These are phyloP conservation scores for Phyllopteryx taeniolatus DNA, from an alignment of 2,113 vertebrate species.

Conservation along the genomic window DNA sequence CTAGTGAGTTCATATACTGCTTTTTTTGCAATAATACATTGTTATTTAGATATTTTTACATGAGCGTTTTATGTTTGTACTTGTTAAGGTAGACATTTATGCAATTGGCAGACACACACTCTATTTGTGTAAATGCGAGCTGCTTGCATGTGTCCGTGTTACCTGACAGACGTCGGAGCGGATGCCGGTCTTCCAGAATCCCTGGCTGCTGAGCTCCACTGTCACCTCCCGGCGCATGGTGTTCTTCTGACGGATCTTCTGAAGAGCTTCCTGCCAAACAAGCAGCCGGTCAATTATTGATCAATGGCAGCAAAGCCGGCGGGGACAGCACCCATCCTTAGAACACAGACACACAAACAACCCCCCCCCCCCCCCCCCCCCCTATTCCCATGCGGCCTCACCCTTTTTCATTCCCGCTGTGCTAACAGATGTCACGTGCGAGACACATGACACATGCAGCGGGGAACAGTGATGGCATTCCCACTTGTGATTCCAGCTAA, in stretches of 20 bases:
- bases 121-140: not conserved
- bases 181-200: constrained; percentile 98
- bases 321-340: constrained; percentile 32
- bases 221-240: constrained; percentile 98
- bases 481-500: not conserved
- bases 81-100: too few species aligned
- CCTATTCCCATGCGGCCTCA: not conserved
- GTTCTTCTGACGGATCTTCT: constrained; percentile 99
- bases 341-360: not conserved
- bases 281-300: constrained; percentile 59
- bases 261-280: constrained; percentile 88
- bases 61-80: too few species aligned
- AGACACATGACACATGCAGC: constrained; percentile 1
- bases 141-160: constrained; percentile 7
- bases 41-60: not conserved
- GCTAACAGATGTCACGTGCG: constrained; percentile 45
- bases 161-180: constrained; percentile 99
- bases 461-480: not conserved
- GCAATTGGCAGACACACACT: not conserved
- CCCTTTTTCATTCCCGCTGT: not conserved
- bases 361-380: not conserved
- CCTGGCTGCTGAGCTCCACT: constrained; percentile 95
- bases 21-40: not conserved
- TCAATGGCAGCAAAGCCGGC: constrained; percentile 34
- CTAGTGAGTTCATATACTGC: not conserved